Percentiles rank a stretch among this genome's conserved stretches.
These are phyloP conservation scores for Therioaphis trifolii DNA, from an alignment of 2,888 invertebrate genomes.

Conservation along the genomic window DNA sequence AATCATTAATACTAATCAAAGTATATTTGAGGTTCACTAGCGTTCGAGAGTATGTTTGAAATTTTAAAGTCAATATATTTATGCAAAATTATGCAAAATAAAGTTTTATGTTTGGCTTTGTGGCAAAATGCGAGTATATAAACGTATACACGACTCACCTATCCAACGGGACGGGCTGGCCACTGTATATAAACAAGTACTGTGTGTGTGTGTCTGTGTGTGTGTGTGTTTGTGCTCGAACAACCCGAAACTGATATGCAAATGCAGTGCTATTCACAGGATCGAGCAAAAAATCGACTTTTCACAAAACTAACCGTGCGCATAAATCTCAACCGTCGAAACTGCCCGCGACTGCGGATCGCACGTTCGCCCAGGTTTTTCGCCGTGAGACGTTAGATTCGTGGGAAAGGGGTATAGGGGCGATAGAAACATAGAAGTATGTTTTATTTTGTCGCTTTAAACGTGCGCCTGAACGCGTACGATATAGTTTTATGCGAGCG, in stretches of 20 bases:
- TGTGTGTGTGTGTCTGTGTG: too few species aligned
- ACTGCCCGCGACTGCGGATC: neutral
- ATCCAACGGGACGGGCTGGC: neutral
- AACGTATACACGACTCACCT: too few species aligned
- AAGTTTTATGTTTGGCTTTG: neutral
- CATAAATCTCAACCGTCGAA: neutral
- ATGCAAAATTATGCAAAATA: slow-evolving; percentile 29
- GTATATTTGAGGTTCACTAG: slow-evolving; percentile 4
- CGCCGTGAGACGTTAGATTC: too few species aligned
- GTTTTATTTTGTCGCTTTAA: too few species aligned
- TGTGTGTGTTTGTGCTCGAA: neutral
- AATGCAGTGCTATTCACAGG: neutral
- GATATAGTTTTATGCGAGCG: too few species aligned
- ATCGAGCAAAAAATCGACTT: neutral
- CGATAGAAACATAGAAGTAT: too few species aligned
- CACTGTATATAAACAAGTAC: neutral
- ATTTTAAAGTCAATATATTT: slow-evolving; percentile 16
- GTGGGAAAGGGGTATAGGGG: too few species aligned
- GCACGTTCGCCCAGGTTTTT: too few species aligned
- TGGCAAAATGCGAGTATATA: neutral
- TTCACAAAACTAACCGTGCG: neutral
- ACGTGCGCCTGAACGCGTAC: too few species aligned
- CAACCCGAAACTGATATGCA: neutral
- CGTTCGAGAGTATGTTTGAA: neutral
- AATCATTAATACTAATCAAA: too few species aligned